Conservation (phyloP, 2,888 invertebrate genomes). For the Petrolisthes manimaculis region DNA sequence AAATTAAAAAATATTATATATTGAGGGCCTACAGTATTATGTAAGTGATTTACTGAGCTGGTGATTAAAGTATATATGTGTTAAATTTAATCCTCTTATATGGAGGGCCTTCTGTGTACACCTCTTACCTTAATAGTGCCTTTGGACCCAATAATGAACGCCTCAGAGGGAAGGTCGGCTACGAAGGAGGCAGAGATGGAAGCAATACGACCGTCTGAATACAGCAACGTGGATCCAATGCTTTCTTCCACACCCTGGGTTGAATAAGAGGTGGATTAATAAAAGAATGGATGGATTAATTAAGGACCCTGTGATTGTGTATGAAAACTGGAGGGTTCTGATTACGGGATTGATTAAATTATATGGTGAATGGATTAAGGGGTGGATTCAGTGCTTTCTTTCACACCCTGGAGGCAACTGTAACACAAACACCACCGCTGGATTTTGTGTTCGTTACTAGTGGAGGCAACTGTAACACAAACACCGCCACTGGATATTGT, state of each 20-base stretch:
- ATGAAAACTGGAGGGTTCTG: too few species aligned
- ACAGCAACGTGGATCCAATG: conserved; percentile 78
- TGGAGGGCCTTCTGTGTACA: too few species aligned
- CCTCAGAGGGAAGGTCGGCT: conserved; percentile 76
- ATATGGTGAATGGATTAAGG: not conserved
- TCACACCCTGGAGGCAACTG: too few species aligned
- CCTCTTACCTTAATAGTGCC: conserved; percentile 76
- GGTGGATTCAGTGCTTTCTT: too few species aligned
- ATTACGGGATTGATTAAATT: not conserved
- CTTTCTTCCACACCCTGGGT: conserved; percentile 78
- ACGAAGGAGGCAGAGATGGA: conserved; percentile 74
- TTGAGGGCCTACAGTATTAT: too few species aligned
- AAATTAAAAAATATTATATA: too few species aligned
- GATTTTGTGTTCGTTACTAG: not conserved
- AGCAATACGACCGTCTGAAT: conserved; percentile 77
- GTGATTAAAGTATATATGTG: too few species aligned
- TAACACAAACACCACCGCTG: not conserved
- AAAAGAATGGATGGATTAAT: not conserved
- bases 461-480: too few species aligned
- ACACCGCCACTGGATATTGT: too few species aligned
- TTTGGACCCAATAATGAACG: conserved; percentile 78
- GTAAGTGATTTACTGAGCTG: too few species aligned
- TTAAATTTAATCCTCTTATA: too few species aligned
- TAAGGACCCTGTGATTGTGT: too few species aligned
- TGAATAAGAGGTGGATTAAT: not conserved